Conservation (phyloP, 2,113 vertebrate species). For the Tinamus guttatus region DNA sequence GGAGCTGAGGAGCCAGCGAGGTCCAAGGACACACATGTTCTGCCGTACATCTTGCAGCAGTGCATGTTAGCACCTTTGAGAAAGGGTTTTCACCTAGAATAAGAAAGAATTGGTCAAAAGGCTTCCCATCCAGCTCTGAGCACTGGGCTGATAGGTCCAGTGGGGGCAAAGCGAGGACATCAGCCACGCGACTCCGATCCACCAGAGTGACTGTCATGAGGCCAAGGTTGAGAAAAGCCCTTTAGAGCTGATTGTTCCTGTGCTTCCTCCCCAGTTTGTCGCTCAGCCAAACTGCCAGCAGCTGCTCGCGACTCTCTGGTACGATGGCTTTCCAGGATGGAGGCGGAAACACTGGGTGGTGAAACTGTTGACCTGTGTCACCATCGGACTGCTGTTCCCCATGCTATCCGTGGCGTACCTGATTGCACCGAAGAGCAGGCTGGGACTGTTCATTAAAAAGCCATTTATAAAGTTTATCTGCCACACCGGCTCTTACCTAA, state of each 20-base stretch:
- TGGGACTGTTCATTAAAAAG: constrained; percentile 96
- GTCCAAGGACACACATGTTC: too few species aligned
- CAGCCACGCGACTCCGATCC: not conserved
- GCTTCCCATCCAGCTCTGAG: not conserved
- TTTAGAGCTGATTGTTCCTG: not conserved
- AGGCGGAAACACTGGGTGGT: constrained; percentile 94
- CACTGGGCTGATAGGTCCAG: not conserved
- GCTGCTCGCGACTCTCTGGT: constrained; percentile 95
- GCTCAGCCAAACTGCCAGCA: constrained; percentile 99
- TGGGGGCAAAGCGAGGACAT: not conserved
- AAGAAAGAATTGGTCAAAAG: not conserved
- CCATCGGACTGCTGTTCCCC: constrained; percentile 93
- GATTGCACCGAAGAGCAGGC: constrained; percentile 91
- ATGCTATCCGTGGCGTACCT: constrained; percentile 93
- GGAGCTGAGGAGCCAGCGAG: not conserved
- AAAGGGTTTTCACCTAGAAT: not conserved
- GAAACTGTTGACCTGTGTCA: constrained; percentile 95
- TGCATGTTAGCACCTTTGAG: not conserved
- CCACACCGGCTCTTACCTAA: constrained; percentile 96
- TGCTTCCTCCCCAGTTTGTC: constrained; percentile 85
- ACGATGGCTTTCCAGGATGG: constrained; percentile 97
- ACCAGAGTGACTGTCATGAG: too few species aligned
- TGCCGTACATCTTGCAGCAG: not conserved
- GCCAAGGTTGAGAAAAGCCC: not conserved
- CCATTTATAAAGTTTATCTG: constrained; percentile 99